Conservation (phyloP, 1,140 invertebrate genomes). For the Tetraneura akinire region DNA sequence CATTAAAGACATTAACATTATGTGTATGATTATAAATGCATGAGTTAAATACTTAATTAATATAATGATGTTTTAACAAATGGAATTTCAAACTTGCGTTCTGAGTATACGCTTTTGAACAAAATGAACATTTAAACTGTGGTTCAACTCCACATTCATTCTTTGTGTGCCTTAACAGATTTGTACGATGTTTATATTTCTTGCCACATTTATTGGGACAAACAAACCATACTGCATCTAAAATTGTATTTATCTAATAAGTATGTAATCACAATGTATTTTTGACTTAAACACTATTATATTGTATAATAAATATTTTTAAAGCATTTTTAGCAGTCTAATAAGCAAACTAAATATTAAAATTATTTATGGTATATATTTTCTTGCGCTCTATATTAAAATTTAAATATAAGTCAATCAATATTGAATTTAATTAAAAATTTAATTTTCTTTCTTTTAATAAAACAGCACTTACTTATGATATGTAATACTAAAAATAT, state of each 20-base stretch:
- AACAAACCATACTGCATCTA: not conserved
- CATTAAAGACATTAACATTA: not conserved
- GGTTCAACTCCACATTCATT: constrained; percentile 58
- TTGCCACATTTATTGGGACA: constrained; percentile 54
- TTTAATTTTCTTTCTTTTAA: no score
- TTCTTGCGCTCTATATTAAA: no score
- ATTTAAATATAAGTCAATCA: no score
- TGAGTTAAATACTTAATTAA: not conserved
- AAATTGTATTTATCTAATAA: not conserved
- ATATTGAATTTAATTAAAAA: no score
- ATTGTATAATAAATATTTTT: no score
- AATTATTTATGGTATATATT: no score
- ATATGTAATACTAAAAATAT: no score
- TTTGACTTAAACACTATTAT: not conserved
- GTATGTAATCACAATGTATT: not conserved
- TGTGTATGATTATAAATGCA: not conserved
- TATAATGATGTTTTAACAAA: constrained; percentile 54
- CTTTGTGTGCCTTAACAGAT: constrained; percentile 55
- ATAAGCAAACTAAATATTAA: not conserved
- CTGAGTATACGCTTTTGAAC: constrained; percentile 54
- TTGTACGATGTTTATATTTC: constrained; percentile 60
- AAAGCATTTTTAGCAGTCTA: not conserved
- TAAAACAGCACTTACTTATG: no score
- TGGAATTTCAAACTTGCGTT: constrained; percentile 60
- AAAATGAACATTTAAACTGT: constrained; percentile 50